Base-by-base conservation (phyloP, 2,113 vertebrate species). In the Saiga tatarica region DNA sequence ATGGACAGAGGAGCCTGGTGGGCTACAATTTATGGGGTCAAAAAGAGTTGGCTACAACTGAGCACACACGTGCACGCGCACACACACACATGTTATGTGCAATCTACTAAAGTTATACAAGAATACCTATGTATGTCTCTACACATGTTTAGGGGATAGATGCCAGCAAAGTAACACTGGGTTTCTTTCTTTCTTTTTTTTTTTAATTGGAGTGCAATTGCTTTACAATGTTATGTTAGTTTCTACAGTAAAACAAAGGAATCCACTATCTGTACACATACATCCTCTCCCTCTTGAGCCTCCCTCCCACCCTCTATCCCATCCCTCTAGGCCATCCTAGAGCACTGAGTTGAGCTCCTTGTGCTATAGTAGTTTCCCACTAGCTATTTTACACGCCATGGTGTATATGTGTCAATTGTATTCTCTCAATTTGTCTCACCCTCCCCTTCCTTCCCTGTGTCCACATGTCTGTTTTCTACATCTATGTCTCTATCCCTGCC, bases 51-150 rank as follows among this genome's bases (percentile, higher is more conserved):
- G 21, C 42, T 42, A 74, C 21, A 42, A 23, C 36, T 74, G 71
- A 74, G 36, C 71, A 19, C n/a, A 19, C 36, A 11, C 1, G 0
- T 7, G 6, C 36, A 25, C 2, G 1, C 21, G 1, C 21, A 7
- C 71, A 74, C 33, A 67, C 71, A 42, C n/a, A 26, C 6, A 67
- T n/a, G 8, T 16, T 64, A 30, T 21, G 30, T 50, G 3, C 11
- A 84, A 74, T 15, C 57, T 84, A n/a, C 19, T 84, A 25, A 85
- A 94, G 14, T 17, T 19, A 33, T 28, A 17, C 1, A 74, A 47
- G 7, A 55, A 39, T 90, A 1, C 25, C 12, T 67, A 2, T 42
- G 1, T 28, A 25, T 50, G 9, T 47, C 85, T 67, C n/a, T 23
- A 55, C 6, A 86, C 10, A 47, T 15, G 7, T 16, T 2, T 26